These are phyloP conservation scores for Chironomus tepperi DNA, from an alignment of 1,140 invertebrate species.

Conservation along the genomic window DNA sequence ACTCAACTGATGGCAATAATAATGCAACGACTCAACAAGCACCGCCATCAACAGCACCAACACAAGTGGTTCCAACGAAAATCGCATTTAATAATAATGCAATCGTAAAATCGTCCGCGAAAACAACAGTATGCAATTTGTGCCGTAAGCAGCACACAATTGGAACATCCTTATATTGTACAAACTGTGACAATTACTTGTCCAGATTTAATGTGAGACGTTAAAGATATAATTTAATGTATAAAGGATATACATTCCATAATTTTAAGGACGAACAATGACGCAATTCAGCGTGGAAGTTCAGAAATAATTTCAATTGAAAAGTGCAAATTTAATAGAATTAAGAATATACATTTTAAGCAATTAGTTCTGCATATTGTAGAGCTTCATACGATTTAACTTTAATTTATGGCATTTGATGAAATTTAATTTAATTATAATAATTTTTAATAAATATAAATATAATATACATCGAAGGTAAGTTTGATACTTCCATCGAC, in stretches of 20 bases:
- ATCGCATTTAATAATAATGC: slow-evolving; percentile 35
- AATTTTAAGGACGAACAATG: neutral
- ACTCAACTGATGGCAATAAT: slow-evolving; percentile 35
- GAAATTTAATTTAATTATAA: slow-evolving; percentile 1
- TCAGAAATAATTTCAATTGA: neutral
- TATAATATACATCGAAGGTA: neutral
- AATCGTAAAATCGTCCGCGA: slow-evolving; percentile 44
- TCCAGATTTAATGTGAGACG: slow-evolving; percentile 58
- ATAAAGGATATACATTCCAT: neutral
- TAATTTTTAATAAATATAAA: neutral
- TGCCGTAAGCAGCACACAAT: slow-evolving; percentile 73
- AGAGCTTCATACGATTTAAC: neutral
- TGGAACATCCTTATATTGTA: slow-evolving; percentile 68
- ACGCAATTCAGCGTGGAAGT: neutral
- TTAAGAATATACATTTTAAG: neutral
- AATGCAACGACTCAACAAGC: slow-evolving; percentile 25
- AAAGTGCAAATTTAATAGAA: slow-evolving; percentile 20
- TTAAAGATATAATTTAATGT: neutral
- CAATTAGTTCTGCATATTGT: slow-evolving; percentile 4
- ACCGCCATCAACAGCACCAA: slow-evolving; percentile 29
- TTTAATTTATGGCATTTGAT: neutral
- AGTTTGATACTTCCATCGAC: neutral
- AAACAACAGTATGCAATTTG: slow-evolving; percentile 59
- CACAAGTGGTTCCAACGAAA: slow-evolving; percentile 28
- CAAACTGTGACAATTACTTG: slow-evolving; percentile 87